A percentile compares a stretch with the other conserved stretches of the same genome.
Evolutionary conservation across 2,888 invertebrate species (phyloP).

Genomic region (Ariolimax columbianus): DNA sequence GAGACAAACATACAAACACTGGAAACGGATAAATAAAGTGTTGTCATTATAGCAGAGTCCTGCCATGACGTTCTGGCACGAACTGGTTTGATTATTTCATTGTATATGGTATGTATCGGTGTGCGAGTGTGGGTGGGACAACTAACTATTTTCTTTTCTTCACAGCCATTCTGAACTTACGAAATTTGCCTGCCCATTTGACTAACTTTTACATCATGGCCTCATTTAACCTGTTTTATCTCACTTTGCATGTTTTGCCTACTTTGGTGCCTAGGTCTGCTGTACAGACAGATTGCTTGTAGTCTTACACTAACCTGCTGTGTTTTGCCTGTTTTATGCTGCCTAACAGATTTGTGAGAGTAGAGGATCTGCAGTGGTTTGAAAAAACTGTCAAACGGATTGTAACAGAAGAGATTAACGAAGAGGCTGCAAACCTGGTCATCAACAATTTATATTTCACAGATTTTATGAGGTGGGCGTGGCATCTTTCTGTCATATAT

Average conservation of each 20-base stretch:
- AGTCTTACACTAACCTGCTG: neutral
- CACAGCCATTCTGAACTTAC: neutral
- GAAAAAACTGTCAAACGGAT: constrained; percentile 82
- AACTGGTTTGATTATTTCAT: no score
- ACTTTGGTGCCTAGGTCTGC: neutral
- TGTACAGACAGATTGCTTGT: neutral
- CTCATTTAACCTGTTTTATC: neutral
- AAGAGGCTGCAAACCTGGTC: constrained; percentile 82
- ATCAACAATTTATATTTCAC: constrained; percentile 88
- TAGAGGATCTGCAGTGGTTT: constrained; percentile 73
- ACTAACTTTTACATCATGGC: neutral
- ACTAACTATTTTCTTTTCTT: constrained; percentile 1
- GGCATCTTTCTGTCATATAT: neutral
- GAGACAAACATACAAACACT: no score
- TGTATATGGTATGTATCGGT: no score
- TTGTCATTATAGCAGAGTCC: no score
- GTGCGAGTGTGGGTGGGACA: neutral
- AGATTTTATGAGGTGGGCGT: constrained; percentile 87
- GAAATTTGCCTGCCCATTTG: neutral
- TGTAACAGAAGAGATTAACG: constrained; percentile 84
- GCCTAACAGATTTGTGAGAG: constrained; percentile 64
- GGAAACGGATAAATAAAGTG: no score
- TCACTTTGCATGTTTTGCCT: neutral
- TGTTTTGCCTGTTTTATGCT: constrained; percentile 9
- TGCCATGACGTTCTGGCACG: no score